Evolutionary conservation across 2,888 invertebrate genomes (phyloP), one percentile per base, ranked within the genome.

Genomic region (Epistrophella euchroma): DNA sequence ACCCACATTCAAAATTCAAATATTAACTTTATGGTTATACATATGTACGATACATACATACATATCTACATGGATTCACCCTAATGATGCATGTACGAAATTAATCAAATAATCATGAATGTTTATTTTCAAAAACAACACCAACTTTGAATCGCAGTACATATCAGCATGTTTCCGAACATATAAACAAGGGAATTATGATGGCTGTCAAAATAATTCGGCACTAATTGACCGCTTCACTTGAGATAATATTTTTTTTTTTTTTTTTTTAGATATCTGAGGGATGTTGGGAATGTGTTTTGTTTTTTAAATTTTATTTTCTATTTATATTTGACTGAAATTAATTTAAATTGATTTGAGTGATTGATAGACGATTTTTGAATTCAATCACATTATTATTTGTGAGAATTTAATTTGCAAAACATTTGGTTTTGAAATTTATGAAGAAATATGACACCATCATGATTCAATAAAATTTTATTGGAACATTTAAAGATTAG

Each of bases 1-100:
- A 56, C 32, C 32, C 56, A 56, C 32, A 56, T 56, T 56, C 32
- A 32, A 56, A 56, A 35, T 56, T 56, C 32, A 56, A 56, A 56
- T 56, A 35, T 56, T 56, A 56, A 56, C n/a, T 56, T 56, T 32
- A 52, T 28, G 32, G 56, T 56, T 55, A 10, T 32, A 25, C 25
- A 4, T 25, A 25, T 25, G 4, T 25, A 25, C 2, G n/a, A n/a
- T n/a, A n/a, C n/a, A n/a, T n/a, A n/a, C n/a, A n/a, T n/a, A n/a
- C n/a, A n/a, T n/a, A 28, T 28, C 6, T 28, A 9, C 28, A 52
- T 15, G 25, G 5, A 52, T 52, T 28, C 56, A 17, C 17, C 11
- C 56, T 56, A 56, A 56, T 56, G 56, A 56, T 56, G 56, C 32
- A 56, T 56, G 56, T 56, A 17, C 32, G 2, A 17, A 35, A 56